Percentiles rank a stretch among this genome's conserved stretches.
These are phyloP conservation scores for Drosophila kohkoa DNA, from an alignment of 1,140 invertebrate genomes.

Conservation along the genomic window DNA sequence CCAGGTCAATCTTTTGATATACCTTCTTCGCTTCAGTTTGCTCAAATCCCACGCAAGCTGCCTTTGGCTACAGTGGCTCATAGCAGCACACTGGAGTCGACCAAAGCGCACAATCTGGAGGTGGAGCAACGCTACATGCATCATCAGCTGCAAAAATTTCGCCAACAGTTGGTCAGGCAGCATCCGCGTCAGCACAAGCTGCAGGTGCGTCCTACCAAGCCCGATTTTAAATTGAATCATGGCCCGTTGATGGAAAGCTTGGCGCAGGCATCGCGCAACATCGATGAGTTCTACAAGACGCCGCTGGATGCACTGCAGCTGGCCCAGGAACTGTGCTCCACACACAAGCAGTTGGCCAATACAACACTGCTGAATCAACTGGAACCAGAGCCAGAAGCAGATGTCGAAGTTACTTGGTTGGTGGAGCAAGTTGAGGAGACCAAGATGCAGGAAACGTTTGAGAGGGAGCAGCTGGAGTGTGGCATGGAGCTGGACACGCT, in stretches of 20 bases:
- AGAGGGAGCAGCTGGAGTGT: slow-evolving; percentile 7
- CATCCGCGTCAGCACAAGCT: slow-evolving; percentile 37
- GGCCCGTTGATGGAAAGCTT: slow-evolving; percentile 66
- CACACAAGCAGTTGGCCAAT: slow-evolving; percentile 46
- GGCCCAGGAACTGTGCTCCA: slow-evolving; percentile 46
- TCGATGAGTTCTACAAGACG: slow-evolving; percentile 74
- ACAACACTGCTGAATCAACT: slow-evolving; percentile 50
- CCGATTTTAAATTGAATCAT: slow-evolving; percentile 69
- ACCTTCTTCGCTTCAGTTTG: slow-evolving; percentile 48
- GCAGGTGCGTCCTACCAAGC: slow-evolving; percentile 60
- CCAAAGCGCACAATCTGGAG: slow-evolving; percentile 69
- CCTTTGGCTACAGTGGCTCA: slow-evolving; percentile 69
- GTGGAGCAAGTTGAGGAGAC: slow-evolving; percentile 13
- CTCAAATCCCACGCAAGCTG: slow-evolving; percentile 68
- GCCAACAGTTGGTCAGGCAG: slow-evolving; percentile 73
- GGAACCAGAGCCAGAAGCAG: slow-evolving; percentile 55
- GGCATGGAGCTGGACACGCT: slow-evolving; percentile 45
- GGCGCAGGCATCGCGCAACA: slow-evolving; percentile 61
- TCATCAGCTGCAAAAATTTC: slow-evolving; percentile 80
- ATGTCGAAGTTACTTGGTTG: slow-evolving; percentile 56
- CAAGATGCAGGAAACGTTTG: background rate
- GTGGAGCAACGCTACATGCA: slow-evolving; percentile 76
- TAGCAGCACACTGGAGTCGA: slow-evolving; percentile 53
- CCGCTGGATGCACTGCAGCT: slow-evolving; percentile 65
- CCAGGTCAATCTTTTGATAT: background rate